Base-by-base conservation (phyloP, 2,888 invertebrate genomes). In the Orthosia cruda region DNA sequence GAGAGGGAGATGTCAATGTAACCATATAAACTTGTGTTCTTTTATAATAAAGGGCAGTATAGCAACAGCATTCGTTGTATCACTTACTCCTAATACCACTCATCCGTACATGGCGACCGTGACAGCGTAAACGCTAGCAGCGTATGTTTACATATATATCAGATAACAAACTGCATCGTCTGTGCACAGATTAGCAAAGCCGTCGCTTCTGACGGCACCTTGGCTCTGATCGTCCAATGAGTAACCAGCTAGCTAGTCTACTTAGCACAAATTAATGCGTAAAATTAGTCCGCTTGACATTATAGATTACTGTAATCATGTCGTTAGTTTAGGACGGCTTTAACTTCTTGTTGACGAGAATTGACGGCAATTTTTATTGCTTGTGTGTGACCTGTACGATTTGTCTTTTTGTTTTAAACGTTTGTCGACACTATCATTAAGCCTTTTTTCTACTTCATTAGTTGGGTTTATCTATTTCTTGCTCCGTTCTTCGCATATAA, bases 131-230 rank as follows among this genome's bases (percentile, higher is more conserved):
- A n/a, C n/a, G n/a, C n/a, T n/a, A n/a, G n/a, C n/a, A n/a, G n/a
- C n/a, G n/a, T n/a, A n/a, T n/a, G n/a, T n/a, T n/a, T n/a, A n/a
- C n/a, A n/a, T n/a, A n/a, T n/a, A n/a, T n/a, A n/a, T n/a, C n/a
- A 82, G 67, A 83, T 81, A 74, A 77, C 67, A 68, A 81, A 83
- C 23, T 81, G 81, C 79, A 72, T 65, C 63, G 49, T 70, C 71
- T 70, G 50, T 75, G 71, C 75, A 73, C 76, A 71, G 62, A 66
- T 71, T 77, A 78, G 61, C 74, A 59, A 40, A 57, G 49, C 62
- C 66, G 32, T 66, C 32, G n/a, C 15, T 11, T 23, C 49, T 26
- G 50, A 64, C 55, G 23, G 47, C 52, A 61, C 74, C 68, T 62
- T 54, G 18, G 50, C 40, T 55, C 74, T 74, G 75, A 75, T 77